Base-by-base conservation (phyloP, 2,113 vertebrate genomes). In the Tragelaphus buxtoni region DNA sequence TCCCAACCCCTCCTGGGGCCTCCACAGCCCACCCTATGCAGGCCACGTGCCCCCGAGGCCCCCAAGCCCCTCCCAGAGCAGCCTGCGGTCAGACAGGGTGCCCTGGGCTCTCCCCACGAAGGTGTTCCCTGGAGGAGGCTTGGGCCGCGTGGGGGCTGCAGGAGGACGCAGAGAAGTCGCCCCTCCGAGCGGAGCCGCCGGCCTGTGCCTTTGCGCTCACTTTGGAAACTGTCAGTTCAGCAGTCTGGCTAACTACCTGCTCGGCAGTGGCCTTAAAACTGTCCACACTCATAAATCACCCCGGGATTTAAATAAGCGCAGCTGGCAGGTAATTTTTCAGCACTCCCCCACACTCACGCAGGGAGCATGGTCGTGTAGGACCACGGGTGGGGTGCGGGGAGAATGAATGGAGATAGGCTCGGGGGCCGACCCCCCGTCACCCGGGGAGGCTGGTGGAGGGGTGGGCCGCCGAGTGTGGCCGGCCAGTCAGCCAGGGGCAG, bases 251-350 rank as follows among this genome's bases (percentile, higher is more conserved):
- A 98, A 98, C 98, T 98, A 98, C 98, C 98, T 30, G 97, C 98
- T 98, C 98, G 97, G 97, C 97, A 63, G 98, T 83, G 98, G 98
- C 98, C 98, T 98, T 99, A 99, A 99, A 99, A 96, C 99, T 98
- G 98, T 99, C 99, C 98, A 80, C 97, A 88, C 98, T 98, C 98
- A 98, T 99, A 99, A 98, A 99, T 99, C 99, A 98, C 98, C 95
- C 88, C 53, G 82, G 96, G 98, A 98, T 99, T 99, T 98, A 98
- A 99, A 98, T 98, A 99, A 99, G 99, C 98, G 96, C 98, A 87
- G 39, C 97, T 98, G 98, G 98, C 99, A 99, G 98, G 98, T 96
- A 95, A 98, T 98, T 99, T 98, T 98, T 98, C 98, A 99, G 98
- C 97, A 98, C 97, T 98, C 97, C 96, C 95, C 97, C 98, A 96